Evolutionary conservation across 2,113 vertebrate genomes (phyloP).

Genomic region (Coptodon rendalli): DNA sequence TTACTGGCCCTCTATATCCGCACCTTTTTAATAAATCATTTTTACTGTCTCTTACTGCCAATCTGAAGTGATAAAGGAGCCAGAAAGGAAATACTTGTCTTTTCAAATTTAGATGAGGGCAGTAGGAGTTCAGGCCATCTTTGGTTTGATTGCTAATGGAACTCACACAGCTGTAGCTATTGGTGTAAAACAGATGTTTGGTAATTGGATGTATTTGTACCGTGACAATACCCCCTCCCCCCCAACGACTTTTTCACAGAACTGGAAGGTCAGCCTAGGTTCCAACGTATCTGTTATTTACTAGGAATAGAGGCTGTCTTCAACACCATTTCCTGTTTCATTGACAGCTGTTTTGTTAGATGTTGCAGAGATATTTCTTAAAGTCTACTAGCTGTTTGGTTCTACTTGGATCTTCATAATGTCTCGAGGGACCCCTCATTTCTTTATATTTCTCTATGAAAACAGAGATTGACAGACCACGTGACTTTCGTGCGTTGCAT

Average conservation of each 20-base stretch:
- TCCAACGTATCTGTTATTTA: not conserved
- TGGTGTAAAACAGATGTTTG: constrained; percentile 32
- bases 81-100: constrained; percentile 2
- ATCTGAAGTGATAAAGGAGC: not conserved
- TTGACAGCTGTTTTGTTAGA: not conserved
- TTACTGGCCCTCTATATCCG: not conserved
- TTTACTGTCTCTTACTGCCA: not conserved
- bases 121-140: not conserved
- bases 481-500: not conserved
- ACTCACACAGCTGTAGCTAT: not conserved
- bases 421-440: not conserved
- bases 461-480: not conserved
- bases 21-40: constrained; percentile 28
- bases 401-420: not conserved
- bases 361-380: not conserved
- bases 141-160: constrained; percentile 20
- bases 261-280: constrained; percentile 24
- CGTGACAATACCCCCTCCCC: not conserved
- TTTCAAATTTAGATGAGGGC: not conserved
- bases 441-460: not conserved
- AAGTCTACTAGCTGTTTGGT: not conserved
- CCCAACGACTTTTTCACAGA: not conserved
- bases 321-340: not conserved
- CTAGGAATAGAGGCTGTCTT: not conserved
- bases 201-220: constrained; percentile 1